Conservation (phyloP, 2,113 vertebrate species). For the Anoplopoma fimbria region DNA sequence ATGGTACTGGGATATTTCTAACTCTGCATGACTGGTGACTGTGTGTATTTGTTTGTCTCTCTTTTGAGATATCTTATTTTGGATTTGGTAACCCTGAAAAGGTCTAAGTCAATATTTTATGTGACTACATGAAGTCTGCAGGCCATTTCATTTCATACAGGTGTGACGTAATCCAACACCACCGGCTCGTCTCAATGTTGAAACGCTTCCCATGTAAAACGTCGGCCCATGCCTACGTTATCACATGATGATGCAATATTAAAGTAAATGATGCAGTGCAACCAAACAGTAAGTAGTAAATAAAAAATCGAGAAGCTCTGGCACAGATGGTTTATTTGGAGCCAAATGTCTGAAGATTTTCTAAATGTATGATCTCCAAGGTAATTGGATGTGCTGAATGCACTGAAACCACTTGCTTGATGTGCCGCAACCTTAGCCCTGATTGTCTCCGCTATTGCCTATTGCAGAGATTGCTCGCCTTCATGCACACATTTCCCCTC, state of each 20-base stretch:
- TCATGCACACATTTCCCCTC: slow-evolving; percentile 51
- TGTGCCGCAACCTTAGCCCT: slow-evolving; percentile 49
- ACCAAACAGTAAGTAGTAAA: slow-evolving; percentile 26
- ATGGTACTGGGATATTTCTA: background rate
- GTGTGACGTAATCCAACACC: slow-evolving; percentile 29
- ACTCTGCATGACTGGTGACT: background rate
- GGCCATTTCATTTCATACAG: background rate
- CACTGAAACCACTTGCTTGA: slow-evolving; percentile 54
- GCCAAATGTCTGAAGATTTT: slow-evolving; percentile 40
- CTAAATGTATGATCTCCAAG: slow-evolving; percentile 52
- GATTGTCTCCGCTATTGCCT: slow-evolving; percentile 67
- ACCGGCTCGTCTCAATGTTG: background rate
- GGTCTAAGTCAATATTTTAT: background rate
- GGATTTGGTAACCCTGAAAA: background rate
- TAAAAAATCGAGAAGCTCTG: slow-evolving; percentile 9
- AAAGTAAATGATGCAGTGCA: slow-evolving; percentile 39
- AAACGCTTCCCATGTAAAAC: slow-evolving; percentile 17
- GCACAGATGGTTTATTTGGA: slow-evolving; percentile 16
- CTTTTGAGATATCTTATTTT: background rate
- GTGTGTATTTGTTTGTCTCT: background rate
- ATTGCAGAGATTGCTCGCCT: slow-evolving; percentile 52
- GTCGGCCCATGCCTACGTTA: background rate
- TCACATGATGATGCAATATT: slow-evolving; percentile 2
- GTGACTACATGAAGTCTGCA: background rate
- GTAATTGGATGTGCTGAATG: slow-evolving; percentile 65